Percentiles rank a stretch among this genome's conserved stretches.
Conservation (phyloP, 2,797 vertebrate species). For the Zalophus californianus region DNA sequence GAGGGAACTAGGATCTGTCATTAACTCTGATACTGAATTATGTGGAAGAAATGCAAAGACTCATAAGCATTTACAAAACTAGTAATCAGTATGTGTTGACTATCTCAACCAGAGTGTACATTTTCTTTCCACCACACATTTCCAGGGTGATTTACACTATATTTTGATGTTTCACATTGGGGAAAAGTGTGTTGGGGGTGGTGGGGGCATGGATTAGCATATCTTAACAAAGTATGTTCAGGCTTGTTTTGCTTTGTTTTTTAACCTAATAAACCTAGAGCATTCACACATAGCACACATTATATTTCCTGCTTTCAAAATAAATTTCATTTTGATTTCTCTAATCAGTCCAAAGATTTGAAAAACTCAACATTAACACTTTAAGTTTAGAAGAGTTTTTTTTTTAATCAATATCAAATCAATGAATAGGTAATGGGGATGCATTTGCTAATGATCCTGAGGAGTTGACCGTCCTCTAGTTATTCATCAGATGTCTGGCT, state of each 20-base stretch:
- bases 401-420: conserved; percentile 59
- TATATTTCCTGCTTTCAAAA: not conserved
- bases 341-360: not conserved
- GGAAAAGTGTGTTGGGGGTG: not conserved
- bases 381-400: conserved; percentile 49
- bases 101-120: not conserved
- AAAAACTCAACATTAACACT: conserved; percentile 37
- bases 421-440: conserved; percentile 42
- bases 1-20: not conserved
- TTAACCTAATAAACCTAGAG: not conserved
- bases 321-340: conserved; percentile 49
- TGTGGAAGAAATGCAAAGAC: conserved; percentile 56
- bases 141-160: conserved; percentile 32
- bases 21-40: conserved; percentile 52
- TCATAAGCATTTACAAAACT: conserved; percentile 52
- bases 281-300: not conserved
- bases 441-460: conserved; percentile 75
- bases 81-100: conserved; percentile 11
- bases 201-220: not conserved
- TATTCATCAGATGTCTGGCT: conserved; percentile 71
- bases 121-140: not conserved
- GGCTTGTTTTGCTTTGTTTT: not conserved
- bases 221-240: not conserved
- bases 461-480: not conserved
- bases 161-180: not conserved